Conservation (phyloP, 2,888 invertebrate species). For the Prosapia bicincta region DNA sequence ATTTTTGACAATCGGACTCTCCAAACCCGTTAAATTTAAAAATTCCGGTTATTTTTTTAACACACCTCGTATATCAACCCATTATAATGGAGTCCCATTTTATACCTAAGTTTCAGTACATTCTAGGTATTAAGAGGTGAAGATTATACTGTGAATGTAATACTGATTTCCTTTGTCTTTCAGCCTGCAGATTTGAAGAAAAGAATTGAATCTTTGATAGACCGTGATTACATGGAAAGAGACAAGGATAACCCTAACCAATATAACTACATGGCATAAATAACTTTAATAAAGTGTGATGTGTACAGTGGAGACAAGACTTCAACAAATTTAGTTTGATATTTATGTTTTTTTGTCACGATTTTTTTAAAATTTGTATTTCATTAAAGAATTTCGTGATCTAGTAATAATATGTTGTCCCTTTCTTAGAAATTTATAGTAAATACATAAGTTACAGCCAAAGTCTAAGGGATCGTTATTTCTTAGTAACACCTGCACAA, state of each 20-base stretch:
- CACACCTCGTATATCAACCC: too few relatives aligned
- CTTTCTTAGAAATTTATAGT: neutral
- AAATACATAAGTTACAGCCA: neutral
- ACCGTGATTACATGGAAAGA: conserved; percentile 98
- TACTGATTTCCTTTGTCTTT: too few relatives aligned
- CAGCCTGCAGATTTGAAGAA: conserved; percentile 98
- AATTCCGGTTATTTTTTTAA: too few relatives aligned
- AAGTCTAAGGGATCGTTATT: neutral
- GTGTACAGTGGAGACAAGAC: conserved; percentile 26
- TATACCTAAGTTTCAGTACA: neutral
- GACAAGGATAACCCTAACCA: conserved; percentile 97
- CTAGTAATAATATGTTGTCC: neutral
- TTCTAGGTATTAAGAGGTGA: neutral
- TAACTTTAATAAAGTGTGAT: neutral
- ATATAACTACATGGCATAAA: conserved; percentile 97
- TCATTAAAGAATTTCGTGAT: neutral
- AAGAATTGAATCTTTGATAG: conserved; percentile 97
- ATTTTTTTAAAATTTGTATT: neutral
- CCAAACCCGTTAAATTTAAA: too few relatives aligned
- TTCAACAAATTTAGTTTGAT: conserved; percentile 19
- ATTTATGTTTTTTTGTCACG: conserved; percentile 5
- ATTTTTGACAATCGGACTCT: too few relatives aligned
- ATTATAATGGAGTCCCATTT: neutral
- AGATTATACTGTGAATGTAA: conserved; percentile 30
- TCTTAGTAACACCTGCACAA: neutral